Conservation (phyloP, 35 echinoderm and acorn worm species). For the Apostichopus parvimensis region DNA sequence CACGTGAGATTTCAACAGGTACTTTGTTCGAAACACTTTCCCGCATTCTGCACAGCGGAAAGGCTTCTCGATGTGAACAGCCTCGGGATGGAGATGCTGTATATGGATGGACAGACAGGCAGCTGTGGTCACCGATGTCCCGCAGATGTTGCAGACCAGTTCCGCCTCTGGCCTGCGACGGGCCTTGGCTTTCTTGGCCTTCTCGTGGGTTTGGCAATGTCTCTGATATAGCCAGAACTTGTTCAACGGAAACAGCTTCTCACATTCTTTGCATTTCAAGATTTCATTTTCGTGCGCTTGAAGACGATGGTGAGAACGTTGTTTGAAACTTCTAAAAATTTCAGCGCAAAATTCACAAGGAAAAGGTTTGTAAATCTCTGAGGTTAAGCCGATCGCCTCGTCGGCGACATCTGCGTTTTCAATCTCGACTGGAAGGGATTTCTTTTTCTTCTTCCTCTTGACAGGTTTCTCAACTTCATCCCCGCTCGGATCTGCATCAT, state of each 20-base stretch:
- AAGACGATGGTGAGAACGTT: neutral
- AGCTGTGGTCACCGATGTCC: neutral
- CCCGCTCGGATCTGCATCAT: neutral
- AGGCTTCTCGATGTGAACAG: neutral
- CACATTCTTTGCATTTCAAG: constrained; percentile 21
- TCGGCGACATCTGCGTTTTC: neutral
- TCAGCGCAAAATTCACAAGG: constrained; percentile 41
- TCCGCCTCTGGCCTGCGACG: neutral
- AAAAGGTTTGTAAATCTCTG: neutral
- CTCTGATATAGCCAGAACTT: constrained; percentile 12
- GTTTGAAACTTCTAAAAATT: neutral
- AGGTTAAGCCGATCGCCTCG: neutral
- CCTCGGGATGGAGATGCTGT: constrained; percentile 45
- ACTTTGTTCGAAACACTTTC: constrained; percentile 44
- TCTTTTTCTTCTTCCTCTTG: neutral
- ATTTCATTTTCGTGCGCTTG: neutral
- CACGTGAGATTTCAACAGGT: constrained; percentile 54
- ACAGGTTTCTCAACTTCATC: neutral
- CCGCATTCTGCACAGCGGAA: constrained; percentile 38
- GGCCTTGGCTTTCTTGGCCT: neutral
- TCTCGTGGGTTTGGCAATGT: constrained; percentile 9
- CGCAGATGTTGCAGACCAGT: constrained; percentile 12
- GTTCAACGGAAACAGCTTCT: neutral
- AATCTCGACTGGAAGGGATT: neutral
- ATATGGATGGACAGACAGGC: constrained; percentile 24